Evolutionary conservation across 1,140 invertebrate genomes (phyloP).

Genomic region (Drosophila bipectinata): DNA sequence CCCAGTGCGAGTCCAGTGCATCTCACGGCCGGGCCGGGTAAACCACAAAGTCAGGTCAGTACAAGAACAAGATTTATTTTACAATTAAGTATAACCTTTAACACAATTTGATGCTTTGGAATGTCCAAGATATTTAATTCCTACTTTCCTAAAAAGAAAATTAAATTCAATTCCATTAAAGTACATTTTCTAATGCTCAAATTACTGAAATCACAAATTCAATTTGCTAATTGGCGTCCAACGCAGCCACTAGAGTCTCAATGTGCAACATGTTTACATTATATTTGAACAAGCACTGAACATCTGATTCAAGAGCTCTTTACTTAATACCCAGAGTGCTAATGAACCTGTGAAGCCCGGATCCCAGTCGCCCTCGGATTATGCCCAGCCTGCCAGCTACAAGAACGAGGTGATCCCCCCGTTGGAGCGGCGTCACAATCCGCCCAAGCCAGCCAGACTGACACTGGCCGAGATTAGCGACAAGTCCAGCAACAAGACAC

Average conservation of each 20-base stretch:
- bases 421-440: slow-evolving; percentile 14
- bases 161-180: not conserved
- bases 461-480: slow-evolving; percentile 10
- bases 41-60: slow-evolving; percentile 59
- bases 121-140: not conserved
- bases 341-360: slow-evolving; percentile 70
- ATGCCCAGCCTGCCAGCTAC: slow-evolving; percentile 56
- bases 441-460: slow-evolving; percentile 12
- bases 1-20: slow-evolving; percentile 67
- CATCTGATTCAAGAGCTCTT: not conserved
- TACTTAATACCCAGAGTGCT: slow-evolving; percentile 40
- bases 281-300: not conserved
- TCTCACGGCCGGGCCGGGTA: slow-evolving; percentile 54
- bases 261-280: not conserved
- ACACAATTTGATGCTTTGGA: slow-evolving; percentile 1
- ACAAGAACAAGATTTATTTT: not conserved
- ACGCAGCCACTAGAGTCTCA: not conserved
- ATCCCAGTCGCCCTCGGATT: slow-evolving; percentile 48
- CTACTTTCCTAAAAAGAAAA: not conserved
- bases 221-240: not conserved
- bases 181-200: not conserved
- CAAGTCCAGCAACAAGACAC: slow-evolving; percentile 58
- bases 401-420: slow-evolving; percentile 70
- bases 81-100: not conserved
- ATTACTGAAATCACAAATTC: not conserved